Evolutionary conservation across 1,140 invertebrate species (phyloP).

Genomic region (Zaprionus lachaisei): DNA sequence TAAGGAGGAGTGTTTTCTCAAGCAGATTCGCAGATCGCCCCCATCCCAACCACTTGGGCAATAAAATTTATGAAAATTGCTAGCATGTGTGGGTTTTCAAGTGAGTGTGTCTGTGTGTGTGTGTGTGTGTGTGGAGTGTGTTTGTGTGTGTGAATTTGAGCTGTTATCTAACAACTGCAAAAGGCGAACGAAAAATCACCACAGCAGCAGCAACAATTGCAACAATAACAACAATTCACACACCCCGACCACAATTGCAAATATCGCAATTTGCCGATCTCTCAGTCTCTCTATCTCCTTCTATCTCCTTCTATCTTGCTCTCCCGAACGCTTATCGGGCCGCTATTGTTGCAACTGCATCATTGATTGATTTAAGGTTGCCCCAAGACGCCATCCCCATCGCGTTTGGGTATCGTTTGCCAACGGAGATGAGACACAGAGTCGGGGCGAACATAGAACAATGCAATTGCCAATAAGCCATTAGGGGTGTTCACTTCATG

Average conservation of each 20-base stretch:
- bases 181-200: constrained; percentile 39
- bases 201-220: constrained; percentile 36
- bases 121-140: background rate
- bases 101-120: background rate
- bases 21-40: background rate
- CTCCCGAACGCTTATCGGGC: constrained; percentile 57
- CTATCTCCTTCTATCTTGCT: background rate
- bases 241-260: constrained; percentile 11
- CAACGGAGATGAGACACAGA: constrained; percentile 47
- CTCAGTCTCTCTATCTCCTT: background rate
- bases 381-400: constrained; percentile 61
- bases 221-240: constrained; percentile 8
- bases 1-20: constrained; percentile 33
- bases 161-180: constrained; percentile 54
- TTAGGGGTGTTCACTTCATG: constrained; percentile 32
- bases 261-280: constrained; percentile 30
- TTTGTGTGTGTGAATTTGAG: constrained; percentile 14
- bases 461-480: constrained; percentile 37
- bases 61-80: constrained; percentile 10
- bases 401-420: constrained; percentile 48
- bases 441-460: constrained; percentile 3
- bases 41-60: background rate
- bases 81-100: constrained; percentile 1
- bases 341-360: constrained; percentile 37
- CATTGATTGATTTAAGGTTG: constrained; percentile 82